Percentiles rank a stretch among this genome's conserved stretches.
Evolutionary conservation across 2,797 vertebrate species (phyloP).

Genomic region (Tympanoctomys barrerae): DNA sequence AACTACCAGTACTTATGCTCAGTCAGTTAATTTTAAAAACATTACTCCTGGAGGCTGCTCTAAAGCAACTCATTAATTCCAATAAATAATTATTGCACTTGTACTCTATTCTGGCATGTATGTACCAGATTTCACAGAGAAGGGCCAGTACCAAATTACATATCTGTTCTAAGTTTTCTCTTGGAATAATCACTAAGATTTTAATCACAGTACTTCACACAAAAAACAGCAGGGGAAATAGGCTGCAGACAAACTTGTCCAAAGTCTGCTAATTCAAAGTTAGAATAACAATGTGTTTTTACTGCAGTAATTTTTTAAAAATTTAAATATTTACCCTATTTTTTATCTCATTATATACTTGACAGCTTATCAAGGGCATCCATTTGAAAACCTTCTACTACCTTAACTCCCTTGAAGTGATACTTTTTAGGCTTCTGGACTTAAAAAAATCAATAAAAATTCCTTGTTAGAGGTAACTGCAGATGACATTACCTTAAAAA

Average conservation of each 20-base stretch:
- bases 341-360: not conserved
- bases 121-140: conserved; percentile 20
- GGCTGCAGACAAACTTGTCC: not conserved
- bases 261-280: not conserved
- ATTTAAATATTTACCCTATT: not conserved
- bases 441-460: not conserved
- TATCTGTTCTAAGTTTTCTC: not conserved
- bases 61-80: conserved; percentile 61
- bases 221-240: conserved; percentile 16
- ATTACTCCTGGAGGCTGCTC: conserved; percentile 37
- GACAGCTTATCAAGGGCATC: not conserved
- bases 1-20: conserved; percentile 51
- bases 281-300: not conserved
- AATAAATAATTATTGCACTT: conserved; percentile 47
- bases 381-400: not conserved
- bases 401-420: not conserved
- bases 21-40: conserved; percentile 65
- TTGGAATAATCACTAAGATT: not conserved
- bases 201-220: not conserved
- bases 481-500: conserved; percentile 8
- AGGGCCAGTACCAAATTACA: conserved; percentile 32
- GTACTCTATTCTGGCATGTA: not conserved
- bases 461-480: not conserved
- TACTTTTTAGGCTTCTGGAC: not conserved
- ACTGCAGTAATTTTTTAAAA: not conserved